A percentile compares a stretch with the other conserved stretches of the same genome.
phyloP scores from a whole-genome alignment of 1,140 invertebrate genomes.

The Steinernema feltiae region DNA sequence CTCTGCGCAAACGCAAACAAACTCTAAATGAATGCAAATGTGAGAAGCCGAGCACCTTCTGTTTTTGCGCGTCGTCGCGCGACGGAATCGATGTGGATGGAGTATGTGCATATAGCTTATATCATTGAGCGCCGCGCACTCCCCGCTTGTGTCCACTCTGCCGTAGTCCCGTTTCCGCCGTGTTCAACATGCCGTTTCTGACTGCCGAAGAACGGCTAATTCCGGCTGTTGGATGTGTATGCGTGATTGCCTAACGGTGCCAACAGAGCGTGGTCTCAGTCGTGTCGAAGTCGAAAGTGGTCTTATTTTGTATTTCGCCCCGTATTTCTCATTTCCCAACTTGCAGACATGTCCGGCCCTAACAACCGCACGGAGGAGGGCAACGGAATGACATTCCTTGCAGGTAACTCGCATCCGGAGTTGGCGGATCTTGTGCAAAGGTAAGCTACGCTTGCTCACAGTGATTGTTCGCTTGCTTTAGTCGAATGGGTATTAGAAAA shows the following conservation, averaged over 20 bases:
- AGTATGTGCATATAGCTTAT: slow-evolving; percentile 6
- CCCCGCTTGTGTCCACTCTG: not conserved
- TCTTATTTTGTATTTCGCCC: too few relatives aligned
- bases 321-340: too few relatives aligned
- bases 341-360: not conserved
- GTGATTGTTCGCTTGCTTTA: slow-evolving; percentile 20
- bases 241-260: not conserved
- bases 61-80: not conserved
- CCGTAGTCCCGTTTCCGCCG: not conserved
- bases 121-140: not conserved
- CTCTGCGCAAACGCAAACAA: too few relatives aligned
- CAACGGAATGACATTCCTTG: slow-evolving; percentile 50
- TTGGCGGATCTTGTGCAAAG: slow-evolving; percentile 42
- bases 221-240: not conserved
- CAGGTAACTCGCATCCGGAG: slow-evolving; percentile 54
- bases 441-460: slow-evolving; percentile 17
- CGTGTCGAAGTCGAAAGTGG: not conserved
- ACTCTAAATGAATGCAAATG: too few relatives aligned
- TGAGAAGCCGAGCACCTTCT: not conserved
- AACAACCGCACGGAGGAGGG: slow-evolving; percentile 42
- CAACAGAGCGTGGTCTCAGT: not conserved
- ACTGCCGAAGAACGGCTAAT: not conserved
- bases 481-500: slow-evolving; percentile 47
- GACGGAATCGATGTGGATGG: slow-evolving; percentile 1
- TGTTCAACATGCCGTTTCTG: not conserved